A percentile compares a stretch with the other conserved stretches of the same genome.
phyloP scores from a whole-genome alignment of 2,797 vertebrate genomes.

The Lacerta bilineata region DNA sequence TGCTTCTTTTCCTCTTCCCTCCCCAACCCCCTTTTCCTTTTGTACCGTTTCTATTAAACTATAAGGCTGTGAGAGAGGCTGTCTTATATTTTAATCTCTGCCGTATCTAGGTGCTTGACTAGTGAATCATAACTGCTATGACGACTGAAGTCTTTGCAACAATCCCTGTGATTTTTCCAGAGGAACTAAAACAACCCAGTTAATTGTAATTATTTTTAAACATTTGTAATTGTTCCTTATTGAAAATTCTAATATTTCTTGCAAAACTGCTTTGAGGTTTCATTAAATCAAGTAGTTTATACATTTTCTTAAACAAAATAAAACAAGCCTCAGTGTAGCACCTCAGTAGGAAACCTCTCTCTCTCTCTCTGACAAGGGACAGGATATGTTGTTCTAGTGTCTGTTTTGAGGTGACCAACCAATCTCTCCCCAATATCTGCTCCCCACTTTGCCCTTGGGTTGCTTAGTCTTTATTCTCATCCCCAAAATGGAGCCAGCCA shows the following conservation, averaged over 20 bases:
- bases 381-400: neutral
- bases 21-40: neutral
- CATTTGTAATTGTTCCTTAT: no score
- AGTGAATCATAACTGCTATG: neutral
- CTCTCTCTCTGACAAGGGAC: neutral
- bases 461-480: no score
- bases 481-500: neutral
- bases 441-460: no score
- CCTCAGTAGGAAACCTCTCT: neutral
- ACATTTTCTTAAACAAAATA: no score
- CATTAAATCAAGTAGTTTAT: no score
- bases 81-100: neutral
- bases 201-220: no score
- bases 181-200: no score
- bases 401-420: no score
- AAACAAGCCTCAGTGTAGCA: neutral
- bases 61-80: neutral
- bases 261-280: no score
- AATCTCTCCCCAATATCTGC: no score
- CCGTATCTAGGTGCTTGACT: neutral
- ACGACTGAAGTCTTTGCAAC: neutral
- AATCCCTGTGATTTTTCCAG: neutral
- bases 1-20: neutral
- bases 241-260: no score
- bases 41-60: neutral